Evolutionary conservation across 2,888 invertebrate species (phyloP), one percentile per base, ranked within the genome.

Genomic region (Agriopis aurantiaria): DNA sequence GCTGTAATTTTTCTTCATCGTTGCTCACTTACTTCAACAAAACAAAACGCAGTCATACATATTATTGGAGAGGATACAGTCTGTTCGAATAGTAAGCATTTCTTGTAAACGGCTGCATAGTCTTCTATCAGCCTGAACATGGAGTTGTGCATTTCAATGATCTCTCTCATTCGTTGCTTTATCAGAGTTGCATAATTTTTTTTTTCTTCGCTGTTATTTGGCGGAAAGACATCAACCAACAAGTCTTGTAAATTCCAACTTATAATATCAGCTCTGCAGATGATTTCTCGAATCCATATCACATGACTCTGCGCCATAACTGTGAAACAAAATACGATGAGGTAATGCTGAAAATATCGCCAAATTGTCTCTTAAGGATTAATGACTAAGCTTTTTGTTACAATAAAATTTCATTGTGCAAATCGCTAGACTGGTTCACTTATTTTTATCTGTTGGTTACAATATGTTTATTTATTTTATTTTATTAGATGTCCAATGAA

Each of bases 131-230:
- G 56, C 66, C 41, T 60, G 53, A 67, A 67, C 73, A 76, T 72
- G 12, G 74, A 57, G 8, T 70, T 67, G 56, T 76, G 76, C 76
- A 72, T 74, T 41, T 33, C n/a, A 5, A 76, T 51, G 7, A 76
- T 74, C 2, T 63, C 52, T 2, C 55, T 52, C 76, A 76, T 70
- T 10, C 76, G 61, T 8, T 57, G 10, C 6, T 65, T 53, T n/a
- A 76, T 70, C 2, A 70, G 11, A 2, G 8, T n/a, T 0, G 49
- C 43, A 51, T 61, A 61, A 7, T 58, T 23, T 17, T 67, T 48
- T 12, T 40, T 57, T 58, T 73, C 65, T 45, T 58, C 43, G 5
- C n/a, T 41, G 57, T 45, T 69, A 3, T 40, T 65, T 0, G 73
- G 58, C 5, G 74, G 74, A 0, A 55, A 12, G 1, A 76, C 58